Base-by-base conservation (phyloP, 2,113 vertebrate species). In the Eptesicus fuscus region DNA sequence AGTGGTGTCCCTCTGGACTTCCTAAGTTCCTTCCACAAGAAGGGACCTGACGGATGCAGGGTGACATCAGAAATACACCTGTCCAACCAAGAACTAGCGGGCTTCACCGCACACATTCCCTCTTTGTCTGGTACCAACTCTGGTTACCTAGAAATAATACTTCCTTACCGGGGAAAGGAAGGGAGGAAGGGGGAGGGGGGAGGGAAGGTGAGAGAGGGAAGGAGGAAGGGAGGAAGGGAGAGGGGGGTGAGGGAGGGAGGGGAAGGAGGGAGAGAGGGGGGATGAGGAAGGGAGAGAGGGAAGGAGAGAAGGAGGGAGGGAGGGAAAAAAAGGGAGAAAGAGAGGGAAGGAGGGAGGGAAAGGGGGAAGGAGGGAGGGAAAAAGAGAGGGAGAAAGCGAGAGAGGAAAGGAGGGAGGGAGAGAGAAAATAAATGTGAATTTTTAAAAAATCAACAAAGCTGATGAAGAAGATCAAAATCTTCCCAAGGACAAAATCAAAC, bases 21-120 rank as follows among this genome's bases (percentile, higher is more conserved):
- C 78, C 83, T 80, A 32, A 32, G 67, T 53, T 93, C 63, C 65
- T 95, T 84, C 63, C 88, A 79, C 37, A 82, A 73, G 51, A 42
- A 88, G 59, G 49, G 51, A 32, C 22, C 78, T 83, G 70, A 44
- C 56, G 56, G 82, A 71, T 5, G n/a, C 16, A 37, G 3, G 16
- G 16, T 9, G 37, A 49, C 18, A 10, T 65, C 17, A 85, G 59
- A 93, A 63, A 78, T 22, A 61, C 42, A 80, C 9, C 65, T 73
- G 69, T 83, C 44, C 25, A 61, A 74, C 10, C 86, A 42, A 9
- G 12, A 83, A n/a, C 37, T 49, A 73, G 42, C 14, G 70, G n/a
- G 30, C 25, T 32, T 69, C 59, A 22, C 30, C 42, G 18, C 37
- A 61, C 73, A 23, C 61, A 28, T 17, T 56, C 49, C n/a, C 28